phyloP scores from a whole-genome alignment of 2,797 vertebrate genomes.

The Sebastes baramenuke region DNA sequence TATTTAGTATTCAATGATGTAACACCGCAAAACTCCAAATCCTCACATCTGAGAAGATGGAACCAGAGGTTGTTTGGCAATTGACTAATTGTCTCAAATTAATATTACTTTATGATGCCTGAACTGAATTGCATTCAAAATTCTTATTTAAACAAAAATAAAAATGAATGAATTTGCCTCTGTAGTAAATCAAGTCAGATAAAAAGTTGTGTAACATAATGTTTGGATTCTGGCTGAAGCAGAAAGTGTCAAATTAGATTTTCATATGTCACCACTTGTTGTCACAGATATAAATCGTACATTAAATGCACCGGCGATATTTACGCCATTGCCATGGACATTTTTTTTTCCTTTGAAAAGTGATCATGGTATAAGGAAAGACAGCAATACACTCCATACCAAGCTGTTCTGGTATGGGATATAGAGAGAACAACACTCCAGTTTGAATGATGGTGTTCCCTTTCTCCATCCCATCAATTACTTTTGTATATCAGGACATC shows the following conservation, averaged over 20 bases:
- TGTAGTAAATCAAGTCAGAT: too few species aligned
- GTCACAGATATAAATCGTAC: not conserved
- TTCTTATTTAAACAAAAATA: too few species aligned
- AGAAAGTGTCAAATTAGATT: not conserved
- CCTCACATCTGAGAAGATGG: too few species aligned
- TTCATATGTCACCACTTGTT: not conserved
- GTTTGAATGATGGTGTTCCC: accelerated
- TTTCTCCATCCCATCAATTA: not conserved
- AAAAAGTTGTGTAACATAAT: too few species aligned
- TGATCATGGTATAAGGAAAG: not conserved
- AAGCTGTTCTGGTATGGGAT: too few species aligned
- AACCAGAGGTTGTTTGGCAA: not conserved
- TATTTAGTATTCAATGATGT: too few species aligned
- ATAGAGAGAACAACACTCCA: too few species aligned
- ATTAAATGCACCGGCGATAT: not conserved
- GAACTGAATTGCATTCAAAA: not conserved
- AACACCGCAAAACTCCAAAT: accelerated
- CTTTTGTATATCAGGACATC: not conserved
- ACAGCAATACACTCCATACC: too few species aligned
- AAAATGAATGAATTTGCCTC: too few species aligned
- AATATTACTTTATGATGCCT: not conserved
- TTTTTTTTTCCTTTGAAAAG: not conserved
- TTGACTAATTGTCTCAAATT: not conserved
- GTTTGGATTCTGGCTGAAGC: not conserved
- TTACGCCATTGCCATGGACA: too few species aligned